Conservation (phyloP, 2,888 invertebrate species). For the Colletes collaris region DNA sequence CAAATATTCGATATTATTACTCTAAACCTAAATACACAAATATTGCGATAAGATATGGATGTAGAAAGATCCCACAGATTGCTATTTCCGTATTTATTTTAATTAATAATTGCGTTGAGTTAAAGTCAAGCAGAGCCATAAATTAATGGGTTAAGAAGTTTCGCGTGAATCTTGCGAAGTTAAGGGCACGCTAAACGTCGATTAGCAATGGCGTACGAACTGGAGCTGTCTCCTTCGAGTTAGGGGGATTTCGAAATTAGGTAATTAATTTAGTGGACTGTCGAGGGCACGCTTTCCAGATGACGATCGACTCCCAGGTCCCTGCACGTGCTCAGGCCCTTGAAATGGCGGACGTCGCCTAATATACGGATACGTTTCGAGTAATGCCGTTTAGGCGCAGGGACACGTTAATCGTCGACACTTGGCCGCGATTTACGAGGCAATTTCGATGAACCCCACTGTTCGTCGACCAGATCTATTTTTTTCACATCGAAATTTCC, state of each 20-base stretch:
- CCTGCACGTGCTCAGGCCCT: conserved; percentile 25
- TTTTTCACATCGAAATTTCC: background rate
- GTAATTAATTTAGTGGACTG: conserved; percentile 64
- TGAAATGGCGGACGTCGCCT: conserved; percentile 24
- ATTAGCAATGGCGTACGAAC: conserved; percentile 20
- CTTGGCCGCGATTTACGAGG: background rate
- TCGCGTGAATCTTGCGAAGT: no score
- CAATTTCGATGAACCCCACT: background rate
- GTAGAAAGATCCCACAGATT: no score
- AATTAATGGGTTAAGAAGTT: no score
- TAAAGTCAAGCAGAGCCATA: no score
- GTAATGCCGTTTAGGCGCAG: conserved; percentile 48
- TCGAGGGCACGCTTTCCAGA: conserved; percentile 47
- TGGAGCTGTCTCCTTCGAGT: background rate
- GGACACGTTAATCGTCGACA: conserved; percentile 41
- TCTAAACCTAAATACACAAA: no score
- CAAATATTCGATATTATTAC: no score
- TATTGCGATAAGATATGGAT: no score
- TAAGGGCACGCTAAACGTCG: no score
- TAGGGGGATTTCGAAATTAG: conserved; percentile 62
- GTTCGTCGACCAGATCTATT: background rate
- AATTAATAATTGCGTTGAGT: no score
- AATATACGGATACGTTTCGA: conserved; percentile 44
- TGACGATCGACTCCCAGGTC: conserved; percentile 26
- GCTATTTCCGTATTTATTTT: no score